These are phyloP conservation scores for Drosophila paramelanica DNA, from an alignment of 2,888 invertebrate species.

Conservation along the genomic window DNA sequence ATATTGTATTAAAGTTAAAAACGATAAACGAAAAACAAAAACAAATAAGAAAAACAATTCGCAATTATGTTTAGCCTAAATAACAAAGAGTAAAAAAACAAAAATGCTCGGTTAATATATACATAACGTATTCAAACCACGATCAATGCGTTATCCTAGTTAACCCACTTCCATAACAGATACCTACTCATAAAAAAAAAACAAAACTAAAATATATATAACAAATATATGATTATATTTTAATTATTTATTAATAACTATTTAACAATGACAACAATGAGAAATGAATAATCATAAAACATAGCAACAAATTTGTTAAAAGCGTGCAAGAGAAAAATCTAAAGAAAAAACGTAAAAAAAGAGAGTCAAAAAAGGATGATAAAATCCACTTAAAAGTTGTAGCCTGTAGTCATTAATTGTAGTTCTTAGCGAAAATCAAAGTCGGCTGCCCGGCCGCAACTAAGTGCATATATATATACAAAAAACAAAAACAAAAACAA, in stretches of 20 bases:
- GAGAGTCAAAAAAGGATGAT: conserved; percentile 8
- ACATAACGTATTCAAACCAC: conserved; percentile 29
- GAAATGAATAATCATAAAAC: conserved; percentile 52
- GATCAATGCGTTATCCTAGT: conserved; percentile 45
- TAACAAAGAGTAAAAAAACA: conserved; percentile 38
- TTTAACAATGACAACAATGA: conserved; percentile 58
- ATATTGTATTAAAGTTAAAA: conserved; percentile 72
- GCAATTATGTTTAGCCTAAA: conserved; percentile 62
- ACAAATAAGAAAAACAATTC: conserved; percentile 15
- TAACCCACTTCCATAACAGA: conserved; percentile 55
- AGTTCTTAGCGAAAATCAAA: conserved; percentile 74
- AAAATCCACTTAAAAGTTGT: conserved; percentile 65
- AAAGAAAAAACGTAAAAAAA: conserved; percentile 23
- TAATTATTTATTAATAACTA: conserved; percentile 73
- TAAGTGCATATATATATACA: conserved; percentile 70
- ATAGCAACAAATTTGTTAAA: conserved; percentile 71
- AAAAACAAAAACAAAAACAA: conserved; percentile 12
- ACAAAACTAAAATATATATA: conserved; percentile 33
- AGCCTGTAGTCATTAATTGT: conserved; percentile 79
- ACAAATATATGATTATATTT: conserved; percentile 37
- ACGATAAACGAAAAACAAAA: neutral
- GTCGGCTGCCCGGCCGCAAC: conserved; percentile 68
- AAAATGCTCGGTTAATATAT: conserved; percentile 63
- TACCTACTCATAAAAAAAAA: conserved; percentile 54
- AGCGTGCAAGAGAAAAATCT: conserved; percentile 38